These are phyloP conservation scores for Emesis furor DNA, from an alignment of 2,888 invertebrate genomes.

Conservation along the genomic window DNA sequence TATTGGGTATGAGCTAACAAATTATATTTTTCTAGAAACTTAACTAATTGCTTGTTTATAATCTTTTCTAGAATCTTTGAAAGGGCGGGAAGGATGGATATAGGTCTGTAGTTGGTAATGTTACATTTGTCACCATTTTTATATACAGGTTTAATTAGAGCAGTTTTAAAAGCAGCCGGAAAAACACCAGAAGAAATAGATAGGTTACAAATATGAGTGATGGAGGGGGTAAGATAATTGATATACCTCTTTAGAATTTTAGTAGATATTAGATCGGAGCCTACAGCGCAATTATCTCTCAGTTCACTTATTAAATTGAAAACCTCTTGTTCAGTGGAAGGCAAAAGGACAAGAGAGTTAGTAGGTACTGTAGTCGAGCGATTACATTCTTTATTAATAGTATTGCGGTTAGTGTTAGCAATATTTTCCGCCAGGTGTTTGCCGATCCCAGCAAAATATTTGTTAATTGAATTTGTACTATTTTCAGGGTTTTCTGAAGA, in stretches of 20 bases:
- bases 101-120: background rate
- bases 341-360: background rate
- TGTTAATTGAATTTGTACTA: background rate
- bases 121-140: background rate
- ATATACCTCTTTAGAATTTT: background rate
- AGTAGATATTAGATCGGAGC: background rate
- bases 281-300: background rate
- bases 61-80: constrained; percentile 5
- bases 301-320: background rate
- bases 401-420: background rate
- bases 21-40: background rate
- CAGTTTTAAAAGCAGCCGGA: no score
- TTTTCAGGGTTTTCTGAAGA: background rate
- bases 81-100: background rate
- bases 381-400: no score
- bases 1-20: background rate
- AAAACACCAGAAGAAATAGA: background rate
- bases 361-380: no score
- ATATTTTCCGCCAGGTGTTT: background rate
- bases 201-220: background rate
- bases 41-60: background rate
- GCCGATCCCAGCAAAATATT: background rate
- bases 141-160: no score
- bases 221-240: background rate
- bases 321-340: background rate